Evolutionary conservation across 2,888 invertebrate genomes (phyloP).

Genomic region (Dendrolimus pini): DNA sequence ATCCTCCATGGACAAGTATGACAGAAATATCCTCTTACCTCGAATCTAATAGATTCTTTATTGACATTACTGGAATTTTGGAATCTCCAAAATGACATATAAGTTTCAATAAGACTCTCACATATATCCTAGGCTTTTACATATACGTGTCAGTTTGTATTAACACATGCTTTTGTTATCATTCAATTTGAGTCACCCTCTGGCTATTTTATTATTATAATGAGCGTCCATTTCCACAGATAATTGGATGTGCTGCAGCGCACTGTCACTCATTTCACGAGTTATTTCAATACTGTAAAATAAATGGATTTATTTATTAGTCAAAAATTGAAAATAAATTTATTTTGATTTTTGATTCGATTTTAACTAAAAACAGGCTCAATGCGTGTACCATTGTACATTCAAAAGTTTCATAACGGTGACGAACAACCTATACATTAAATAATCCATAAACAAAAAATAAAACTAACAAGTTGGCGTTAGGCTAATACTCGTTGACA

Average conservation of each 20-base stretch:
- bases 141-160: constrained; percentile 44
- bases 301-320: constrained; percentile 8
- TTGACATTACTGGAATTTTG: too few species aligned
- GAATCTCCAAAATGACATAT: too few species aligned
- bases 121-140: too few species aligned
- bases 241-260: constrained; percentile 53
- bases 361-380: too few species aligned
- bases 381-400: neutral
- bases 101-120: too few species aligned
- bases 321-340: neutral
- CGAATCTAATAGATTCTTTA: too few species aligned
- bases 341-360: neutral
- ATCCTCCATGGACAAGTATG: too few species aligned
- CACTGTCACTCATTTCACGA: neutral
- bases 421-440: too few species aligned
- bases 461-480: too few species aligned
- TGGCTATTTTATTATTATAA: constrained; percentile 75
- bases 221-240: constrained; percentile 72
- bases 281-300: neutral
- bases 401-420: neutral
- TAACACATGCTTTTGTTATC: constrained; percentile 71
- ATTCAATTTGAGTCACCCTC: constrained; percentile 71
- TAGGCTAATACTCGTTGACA: too few species aligned
- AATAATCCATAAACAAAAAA: too few species aligned
- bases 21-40: too few species aligned